Conservation (phyloP, 2,888 invertebrate species). For the Eilema caniola region DNA sequence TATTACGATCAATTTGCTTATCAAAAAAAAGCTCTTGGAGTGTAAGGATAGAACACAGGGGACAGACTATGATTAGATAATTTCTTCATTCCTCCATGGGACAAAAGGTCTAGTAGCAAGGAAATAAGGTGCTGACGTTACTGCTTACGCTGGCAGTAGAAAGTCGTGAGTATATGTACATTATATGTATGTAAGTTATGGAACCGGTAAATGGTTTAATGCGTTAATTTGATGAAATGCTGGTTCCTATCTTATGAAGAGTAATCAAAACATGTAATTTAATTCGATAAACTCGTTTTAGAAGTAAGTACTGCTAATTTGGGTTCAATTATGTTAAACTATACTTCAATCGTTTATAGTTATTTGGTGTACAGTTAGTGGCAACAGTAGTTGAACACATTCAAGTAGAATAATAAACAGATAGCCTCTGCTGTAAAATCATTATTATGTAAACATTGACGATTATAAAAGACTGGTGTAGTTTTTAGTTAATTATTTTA, state of each 20-base stretch:
- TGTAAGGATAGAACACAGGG: too few relatives aligned
- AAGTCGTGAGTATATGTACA: background rate
- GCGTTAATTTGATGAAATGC: background rate
- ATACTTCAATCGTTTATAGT: background rate
- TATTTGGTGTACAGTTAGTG: background rate
- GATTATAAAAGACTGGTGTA: too few relatives aligned
- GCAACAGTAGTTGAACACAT: background rate
- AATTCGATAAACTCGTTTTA: background rate
- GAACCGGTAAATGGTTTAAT: background rate
- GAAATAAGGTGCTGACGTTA: background rate
- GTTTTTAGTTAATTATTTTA: too few relatives aligned
- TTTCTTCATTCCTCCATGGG: too few relatives aligned
- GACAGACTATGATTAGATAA: too few relatives aligned
- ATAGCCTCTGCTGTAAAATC: too few relatives aligned
- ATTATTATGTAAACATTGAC: too few relatives aligned
- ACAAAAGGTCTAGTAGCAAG: background rate
- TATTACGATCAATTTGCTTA: too few relatives aligned
- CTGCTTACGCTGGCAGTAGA: background rate
- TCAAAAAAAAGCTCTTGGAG: too few relatives aligned
- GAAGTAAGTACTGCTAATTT: background rate
- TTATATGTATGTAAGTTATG: background rate
- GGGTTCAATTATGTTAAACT: background rate
- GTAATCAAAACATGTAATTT: constrained; percentile 1
- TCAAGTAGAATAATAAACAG: background rate
- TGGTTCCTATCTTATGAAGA: background rate